Conservation (phyloP, 2,113 vertebrate species). For the Catharus bicknelli region DNA sequence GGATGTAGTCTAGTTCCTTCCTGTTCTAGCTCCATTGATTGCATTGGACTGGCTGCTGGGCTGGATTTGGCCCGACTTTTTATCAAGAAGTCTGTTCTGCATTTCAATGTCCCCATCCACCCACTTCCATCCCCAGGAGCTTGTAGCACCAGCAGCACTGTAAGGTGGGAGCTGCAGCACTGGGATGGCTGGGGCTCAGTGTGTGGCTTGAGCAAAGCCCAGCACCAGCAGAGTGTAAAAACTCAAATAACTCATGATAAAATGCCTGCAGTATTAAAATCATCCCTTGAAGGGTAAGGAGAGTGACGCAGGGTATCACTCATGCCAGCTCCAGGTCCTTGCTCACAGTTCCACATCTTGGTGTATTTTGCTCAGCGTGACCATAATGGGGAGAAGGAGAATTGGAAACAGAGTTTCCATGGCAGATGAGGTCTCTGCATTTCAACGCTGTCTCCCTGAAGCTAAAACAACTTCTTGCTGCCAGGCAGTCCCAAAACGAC, state of each 20-base stretch:
- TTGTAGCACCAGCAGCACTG: not conserved
- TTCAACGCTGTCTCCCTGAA: not conserved
- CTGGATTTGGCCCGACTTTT: conserved; percentile 51
- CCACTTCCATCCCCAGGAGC: conserved; percentile 11
- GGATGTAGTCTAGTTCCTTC: conserved; percentile 56
- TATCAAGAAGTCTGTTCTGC: conserved; percentile 43
- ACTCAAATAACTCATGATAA: not conserved
- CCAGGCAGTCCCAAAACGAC: not conserved
- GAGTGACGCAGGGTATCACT: not conserved
- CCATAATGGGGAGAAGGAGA: accelerated
- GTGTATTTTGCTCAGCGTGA: not conserved
- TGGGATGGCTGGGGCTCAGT: not conserved
- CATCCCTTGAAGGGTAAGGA: not conserved
- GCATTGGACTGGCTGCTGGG: conserved; percentile 24
- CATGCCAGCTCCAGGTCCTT: accelerated
- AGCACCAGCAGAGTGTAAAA: not conserved
- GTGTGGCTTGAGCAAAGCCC: not conserved
- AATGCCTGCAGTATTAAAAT: not conserved
- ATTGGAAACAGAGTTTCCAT: not conserved
- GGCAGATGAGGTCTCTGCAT: not conserved
- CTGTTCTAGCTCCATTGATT: conserved; percentile 56
- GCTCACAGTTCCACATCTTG: not conserved
- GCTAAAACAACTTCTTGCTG: not conserved
- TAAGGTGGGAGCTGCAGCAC: not conserved
- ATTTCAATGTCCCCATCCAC: conserved; percentile 30